phyloP scores from a whole-genome alignment of 2,797 vertebrate species.

The Anolis apletophallus region DNA sequence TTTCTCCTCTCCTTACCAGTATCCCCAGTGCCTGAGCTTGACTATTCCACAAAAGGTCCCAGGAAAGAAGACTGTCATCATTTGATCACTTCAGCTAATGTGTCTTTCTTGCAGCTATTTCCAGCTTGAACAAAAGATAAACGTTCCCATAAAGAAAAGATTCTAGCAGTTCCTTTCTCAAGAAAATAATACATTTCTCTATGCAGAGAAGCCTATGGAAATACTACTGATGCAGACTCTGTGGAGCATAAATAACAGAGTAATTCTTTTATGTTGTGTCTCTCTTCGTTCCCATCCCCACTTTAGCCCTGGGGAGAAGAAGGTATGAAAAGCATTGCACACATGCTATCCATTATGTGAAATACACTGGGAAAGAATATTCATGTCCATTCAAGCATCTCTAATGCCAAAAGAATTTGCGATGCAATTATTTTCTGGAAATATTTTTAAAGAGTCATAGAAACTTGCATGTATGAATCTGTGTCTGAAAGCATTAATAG shows the following conservation, averaged over 20 bases:
- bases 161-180: not conserved
- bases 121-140: conserved; percentile 14
- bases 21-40: not conserved
- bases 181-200: conserved; percentile 4
- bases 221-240: not conserved
- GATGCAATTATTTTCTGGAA: conserved; percentile 56
- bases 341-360: conserved; percentile 62
- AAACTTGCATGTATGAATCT: conserved; percentile 49
- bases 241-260: not conserved
- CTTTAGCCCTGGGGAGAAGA: conserved; percentile 48
- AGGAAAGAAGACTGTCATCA: not conserved
- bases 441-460: conserved; percentile 36
- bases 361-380: conserved; percentile 55
- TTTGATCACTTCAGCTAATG: not conserved
- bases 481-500: conserved; percentile 41
- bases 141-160: not conserved
- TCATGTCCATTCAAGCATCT: conserved; percentile 40
- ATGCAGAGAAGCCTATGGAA: conserved; percentile 19
- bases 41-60: not conserved
- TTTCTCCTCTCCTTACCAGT: not conserved
- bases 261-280: conserved; percentile 27
- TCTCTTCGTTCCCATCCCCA: conserved; percentile 32
- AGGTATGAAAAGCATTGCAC: conserved; percentile 58
- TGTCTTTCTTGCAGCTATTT: conserved; percentile 16
- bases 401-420: conserved; percentile 62